A percentile compares a stretch with the other conserved stretches of the same genome.
Conservation (phyloP, 2,113 vertebrate genomes). For the Oryzias melastigma region DNA sequence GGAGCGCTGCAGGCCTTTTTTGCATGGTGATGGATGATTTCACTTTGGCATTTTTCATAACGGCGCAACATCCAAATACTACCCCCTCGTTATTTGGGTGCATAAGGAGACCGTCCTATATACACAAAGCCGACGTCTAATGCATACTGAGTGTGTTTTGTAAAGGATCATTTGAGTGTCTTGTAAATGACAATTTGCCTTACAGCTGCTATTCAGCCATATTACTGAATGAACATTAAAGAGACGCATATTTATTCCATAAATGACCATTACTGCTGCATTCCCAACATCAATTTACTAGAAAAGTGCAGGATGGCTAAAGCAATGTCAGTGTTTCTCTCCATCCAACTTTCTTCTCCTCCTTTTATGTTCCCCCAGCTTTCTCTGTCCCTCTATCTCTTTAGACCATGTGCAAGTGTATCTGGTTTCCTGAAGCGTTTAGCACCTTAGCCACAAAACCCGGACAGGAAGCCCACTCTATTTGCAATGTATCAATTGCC, state of each 20-base stretch:
- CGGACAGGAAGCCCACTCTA: conserved; percentile 84
- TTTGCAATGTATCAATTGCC: conserved; percentile 79
- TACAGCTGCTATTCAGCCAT: conserved; percentile 71
- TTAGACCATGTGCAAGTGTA: conserved; percentile 73
- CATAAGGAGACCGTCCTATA: conserved; percentile 61
- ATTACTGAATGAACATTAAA: conserved; percentile 49
- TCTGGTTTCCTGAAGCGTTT: conserved; percentile 82
- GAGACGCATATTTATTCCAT: too few relatives aligned
- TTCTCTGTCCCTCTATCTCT: conserved; percentile 51
- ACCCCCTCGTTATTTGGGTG: conserved; percentile 61
- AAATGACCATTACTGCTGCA: neutral
- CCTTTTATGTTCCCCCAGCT: conserved; percentile 14
- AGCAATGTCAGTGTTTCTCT: conserved; percentile 2
- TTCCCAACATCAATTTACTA: conserved; percentile 17
- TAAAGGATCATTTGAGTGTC: conserved; percentile 76
- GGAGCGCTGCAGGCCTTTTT: conserved; percentile 78
- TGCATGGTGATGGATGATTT: conserved; percentile 79
- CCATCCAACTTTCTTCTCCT: conserved; percentile 23
- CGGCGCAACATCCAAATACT: conserved; percentile 56
- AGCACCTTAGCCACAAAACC: conserved; percentile 79
- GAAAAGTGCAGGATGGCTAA: neutral
- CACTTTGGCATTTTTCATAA: conserved; percentile 71
- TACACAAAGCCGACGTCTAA: conserved; percentile 71
- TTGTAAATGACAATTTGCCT: conserved; percentile 69
- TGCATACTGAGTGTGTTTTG: conserved; percentile 77